A percentile compares a stretch with the other conserved stretches of the same genome.
Evolutionary conservation across 1,140 invertebrate genomes (phyloP).

Genomic region (Mercenaria mercenaria): DNA sequence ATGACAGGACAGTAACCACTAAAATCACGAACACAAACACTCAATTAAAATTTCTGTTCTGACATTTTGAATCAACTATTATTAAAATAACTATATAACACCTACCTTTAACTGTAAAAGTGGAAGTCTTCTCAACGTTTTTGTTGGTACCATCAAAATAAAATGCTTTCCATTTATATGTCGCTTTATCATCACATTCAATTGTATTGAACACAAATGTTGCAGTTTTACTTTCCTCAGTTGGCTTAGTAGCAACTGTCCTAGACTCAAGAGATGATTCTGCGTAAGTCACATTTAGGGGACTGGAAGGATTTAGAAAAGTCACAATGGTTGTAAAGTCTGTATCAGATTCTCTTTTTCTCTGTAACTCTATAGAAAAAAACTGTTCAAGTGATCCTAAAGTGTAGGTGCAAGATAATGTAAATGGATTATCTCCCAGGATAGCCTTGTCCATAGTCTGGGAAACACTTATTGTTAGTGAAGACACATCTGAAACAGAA

Average conservation of each 20-base stretch:
- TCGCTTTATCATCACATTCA: conserved; percentile 33
- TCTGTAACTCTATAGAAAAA: not conserved
- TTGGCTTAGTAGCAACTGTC: not conserved
- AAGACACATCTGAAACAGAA: conserved; percentile 10
- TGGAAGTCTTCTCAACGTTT: not conserved
- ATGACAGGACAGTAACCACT: too few species aligned
- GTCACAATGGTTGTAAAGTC: not conserved
- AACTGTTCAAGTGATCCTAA: not conserved
- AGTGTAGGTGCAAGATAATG: conserved; percentile 15
- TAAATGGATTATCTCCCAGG: conserved; percentile 5
- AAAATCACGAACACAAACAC: not conserved
- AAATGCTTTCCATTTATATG: not conserved
- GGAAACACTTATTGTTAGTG: not conserved
- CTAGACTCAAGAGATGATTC: not conserved
- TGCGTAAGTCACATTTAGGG: not conserved
- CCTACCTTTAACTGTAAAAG: conserved; percentile 19
- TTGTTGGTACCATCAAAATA: not conserved
- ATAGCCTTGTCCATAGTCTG: not conserved
- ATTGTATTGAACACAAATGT: not conserved
- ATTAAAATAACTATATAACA: too few species aligned
- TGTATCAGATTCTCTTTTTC: not conserved
- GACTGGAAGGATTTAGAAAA: not conserved
- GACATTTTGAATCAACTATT: too few species aligned
- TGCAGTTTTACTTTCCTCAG: not conserved
- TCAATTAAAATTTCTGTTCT: not conserved